These are phyloP conservation scores for Labia minor DNA, from an alignment of 2,888 invertebrate genomes.

Conservation along the genomic window DNA sequence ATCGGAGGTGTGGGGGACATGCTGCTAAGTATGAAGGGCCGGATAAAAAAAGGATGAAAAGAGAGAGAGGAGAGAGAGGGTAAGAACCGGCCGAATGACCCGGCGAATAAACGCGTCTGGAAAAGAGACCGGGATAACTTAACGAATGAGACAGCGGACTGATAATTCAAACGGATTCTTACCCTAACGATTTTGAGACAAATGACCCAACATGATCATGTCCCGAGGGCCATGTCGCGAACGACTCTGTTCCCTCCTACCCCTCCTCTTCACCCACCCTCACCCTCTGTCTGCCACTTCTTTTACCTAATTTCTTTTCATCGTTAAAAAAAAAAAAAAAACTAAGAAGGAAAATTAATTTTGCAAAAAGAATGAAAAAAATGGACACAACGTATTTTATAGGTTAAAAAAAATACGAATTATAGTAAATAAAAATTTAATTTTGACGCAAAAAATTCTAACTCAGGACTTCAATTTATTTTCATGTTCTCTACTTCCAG, in stretches of 20 bases:
- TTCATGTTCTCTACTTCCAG: too few species aligned
- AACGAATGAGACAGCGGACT: too few species aligned
- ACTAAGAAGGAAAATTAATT: neutral
- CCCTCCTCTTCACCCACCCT: neutral
- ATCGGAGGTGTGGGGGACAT: neutral
- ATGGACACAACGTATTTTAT: neutral
- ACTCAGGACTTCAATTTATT: too few species aligned
- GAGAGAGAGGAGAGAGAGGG: neutral
- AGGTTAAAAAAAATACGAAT: neutral
- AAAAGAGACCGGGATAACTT: neutral
- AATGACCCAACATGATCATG: constrained; percentile 3
- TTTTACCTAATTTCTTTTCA: neutral
- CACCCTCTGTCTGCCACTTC: neutral
- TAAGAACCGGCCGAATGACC: neutral
- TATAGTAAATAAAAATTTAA: too few species aligned
- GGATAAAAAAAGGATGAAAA: neutral
- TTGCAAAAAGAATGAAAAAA: neutral
- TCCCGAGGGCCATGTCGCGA: neutral
- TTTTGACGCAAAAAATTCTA: too few species aligned
- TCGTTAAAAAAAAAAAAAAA: neutral
- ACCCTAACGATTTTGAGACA: constrained; percentile 2
- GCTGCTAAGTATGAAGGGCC: constrained; percentile 13
- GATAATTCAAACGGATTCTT: neutral
- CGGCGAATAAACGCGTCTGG: neutral
- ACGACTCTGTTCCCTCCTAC: too few species aligned